Evolutionary conservation across 1,140 invertebrate genomes (phyloP), one percentile per base, ranked within the genome.

Genomic region (Hyphantria cunea): DNA sequence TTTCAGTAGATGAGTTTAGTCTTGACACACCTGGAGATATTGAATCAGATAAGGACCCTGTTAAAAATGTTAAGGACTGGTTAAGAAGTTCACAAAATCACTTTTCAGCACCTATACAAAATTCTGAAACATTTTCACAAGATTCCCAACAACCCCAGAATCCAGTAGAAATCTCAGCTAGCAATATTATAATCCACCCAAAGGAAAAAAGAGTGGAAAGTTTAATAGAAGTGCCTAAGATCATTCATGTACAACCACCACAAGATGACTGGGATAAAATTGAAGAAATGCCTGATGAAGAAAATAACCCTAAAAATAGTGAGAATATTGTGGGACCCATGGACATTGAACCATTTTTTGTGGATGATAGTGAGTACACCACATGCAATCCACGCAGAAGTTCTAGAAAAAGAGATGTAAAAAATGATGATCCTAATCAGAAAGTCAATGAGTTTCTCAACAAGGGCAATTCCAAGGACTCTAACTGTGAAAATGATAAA

Each of bases 261-360:
- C 84, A 89, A 74, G 75, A 82, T 67, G 84, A 88, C 67, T 89
- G 83, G 84, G 84, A 90, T 54, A 87, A 83, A 70, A 90, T 90
- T 67, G 87, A 90, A 68, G 61, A 58, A 60, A 50, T 90, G 39
- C 62, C 78, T 33, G 80, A 85, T 32, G 64, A 58, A 51, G 74
- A 83, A 53, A 74, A 72, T 39, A 52, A 54, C 62, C 1, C 37
- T 2, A 68, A 74, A 66, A 66, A 76, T 49, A 75, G 78, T 56
- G 71, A 84, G 49, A 83, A 87, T 73, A 42, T 70, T 56, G 33
- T 74, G 33, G 75, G 71, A 12, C 77, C 79, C 0, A 80, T 83
- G 70, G 77, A 84, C 34, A 77, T 82, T 49, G 82, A 84, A 66
- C 70, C 71, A 39, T 78, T 79, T 68, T 51, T 63, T 54, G 25